phyloP scores from a whole-genome alignment of 2,888 invertebrate genomes.

The Leucoma salicis region DNA sequence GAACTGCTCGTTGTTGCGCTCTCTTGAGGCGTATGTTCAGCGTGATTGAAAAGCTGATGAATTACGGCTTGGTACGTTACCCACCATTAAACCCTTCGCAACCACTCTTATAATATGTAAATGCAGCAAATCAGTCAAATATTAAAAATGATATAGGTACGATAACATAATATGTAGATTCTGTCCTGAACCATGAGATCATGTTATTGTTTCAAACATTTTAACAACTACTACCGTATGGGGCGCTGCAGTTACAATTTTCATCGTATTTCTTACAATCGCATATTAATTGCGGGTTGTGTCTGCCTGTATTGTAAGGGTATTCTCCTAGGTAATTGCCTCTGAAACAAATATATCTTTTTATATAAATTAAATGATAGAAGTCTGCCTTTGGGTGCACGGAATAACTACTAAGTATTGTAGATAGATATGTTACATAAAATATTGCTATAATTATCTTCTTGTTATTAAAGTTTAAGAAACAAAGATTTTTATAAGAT shows the following conservation, averaged over 20 bases:
- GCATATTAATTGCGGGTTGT: conserved; percentile 15
- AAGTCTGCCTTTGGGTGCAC: too few species aligned
- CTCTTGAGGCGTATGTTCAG: too few species aligned
- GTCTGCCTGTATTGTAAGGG: conserved; percentile 13
- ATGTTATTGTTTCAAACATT: neutral
- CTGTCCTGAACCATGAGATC: neutral
- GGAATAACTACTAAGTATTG: too few species aligned
- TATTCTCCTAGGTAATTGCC: conserved; percentile 5
- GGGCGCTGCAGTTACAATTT: conserved; percentile 3
- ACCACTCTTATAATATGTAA: neutral
- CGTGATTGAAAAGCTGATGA: too few species aligned
- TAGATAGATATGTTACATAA: too few species aligned
- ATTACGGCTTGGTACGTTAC: too few species aligned
- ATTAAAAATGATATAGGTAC: neutral
- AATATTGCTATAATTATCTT: too few species aligned
- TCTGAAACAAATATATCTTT: conserved; percentile 5
- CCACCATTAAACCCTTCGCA: too few species aligned
- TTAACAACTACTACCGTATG: neutral
- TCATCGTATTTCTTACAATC: neutral
- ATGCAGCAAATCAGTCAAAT: neutral
- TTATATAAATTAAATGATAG: too few species aligned
- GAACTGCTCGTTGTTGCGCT: too few species aligned
- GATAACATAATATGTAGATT: neutral
- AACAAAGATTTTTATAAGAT: too few species aligned
- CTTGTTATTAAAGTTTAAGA: too few species aligned